phyloP scores from a whole-genome alignment of 2,888 invertebrate species.

The Crematogaster levior region DNA sequence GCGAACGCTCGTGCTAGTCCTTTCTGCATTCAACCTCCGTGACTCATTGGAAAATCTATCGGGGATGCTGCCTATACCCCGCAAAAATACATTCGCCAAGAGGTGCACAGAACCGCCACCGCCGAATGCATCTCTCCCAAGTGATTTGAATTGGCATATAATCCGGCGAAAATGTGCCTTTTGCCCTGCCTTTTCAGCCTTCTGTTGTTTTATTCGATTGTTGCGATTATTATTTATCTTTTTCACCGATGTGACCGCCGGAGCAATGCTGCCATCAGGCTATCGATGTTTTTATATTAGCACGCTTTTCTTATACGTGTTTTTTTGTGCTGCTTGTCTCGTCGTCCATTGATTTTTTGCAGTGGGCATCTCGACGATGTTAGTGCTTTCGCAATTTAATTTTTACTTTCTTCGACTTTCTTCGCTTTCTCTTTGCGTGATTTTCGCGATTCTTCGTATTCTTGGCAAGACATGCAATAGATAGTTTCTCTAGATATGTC shows the following conservation, averaged over 20 bases:
- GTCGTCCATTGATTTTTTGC: constrained; percentile 6
- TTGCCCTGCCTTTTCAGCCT: background rate
- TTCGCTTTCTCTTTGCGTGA: background rate
- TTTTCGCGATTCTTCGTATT: background rate
- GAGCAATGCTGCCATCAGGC: background rate
- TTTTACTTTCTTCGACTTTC: background rate
- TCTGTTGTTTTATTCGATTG: constrained; percentile 33
- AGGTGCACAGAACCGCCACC: constrained; percentile 38
- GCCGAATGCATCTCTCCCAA: constrained; percentile 48
- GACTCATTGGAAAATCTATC: constrained; percentile 80
- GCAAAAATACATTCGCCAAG: constrained; percentile 72
- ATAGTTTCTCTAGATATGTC: constrained; percentile 90
- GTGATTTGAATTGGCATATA: constrained; percentile 61
- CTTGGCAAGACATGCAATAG: constrained; percentile 10
- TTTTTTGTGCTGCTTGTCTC: constrained; percentile 10
- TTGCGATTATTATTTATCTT: constrained; percentile 46
- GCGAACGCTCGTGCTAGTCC: constrained; percentile 60
- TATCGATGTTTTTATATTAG: constrained; percentile 47
- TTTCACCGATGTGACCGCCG: background rate
- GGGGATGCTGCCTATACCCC: constrained; percentile 72
- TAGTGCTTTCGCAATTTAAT: background rate
- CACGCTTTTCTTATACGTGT: constrained; percentile 25
- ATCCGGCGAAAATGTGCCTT: constrained; percentile 30
- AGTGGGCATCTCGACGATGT: background rate
- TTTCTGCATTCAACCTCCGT: constrained; percentile 74